Base-by-base conservation (phyloP, 2,888 invertebrate species). In the Odontocolon sp. region DNA sequence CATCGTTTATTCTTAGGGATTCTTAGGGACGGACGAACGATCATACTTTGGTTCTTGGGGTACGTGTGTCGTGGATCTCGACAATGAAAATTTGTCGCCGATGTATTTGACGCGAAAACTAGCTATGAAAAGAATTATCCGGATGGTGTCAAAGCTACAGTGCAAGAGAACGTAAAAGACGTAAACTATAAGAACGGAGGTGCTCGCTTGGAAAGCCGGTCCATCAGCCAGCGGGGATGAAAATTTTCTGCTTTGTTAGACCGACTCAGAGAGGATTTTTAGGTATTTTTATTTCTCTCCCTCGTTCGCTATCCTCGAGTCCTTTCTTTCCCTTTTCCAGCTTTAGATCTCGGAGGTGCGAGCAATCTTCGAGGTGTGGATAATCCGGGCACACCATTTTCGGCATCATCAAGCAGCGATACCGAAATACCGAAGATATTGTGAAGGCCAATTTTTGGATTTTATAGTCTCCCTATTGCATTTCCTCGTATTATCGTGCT, bases 41-140 rank as follows among this genome's bases (percentile, higher is more conserved):
- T 67, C 54, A 16, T 28, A 63, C 59, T 28, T 26, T 31, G 28
- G 3, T 4, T 28, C 3, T 28, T 64, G 72, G 47, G 74, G n/a
- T 50, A 26, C 38, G 56, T 31, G 38, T 68, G 21, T 61, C 61
- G 56, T 40, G 50, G 40, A 54, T 40, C 28, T 1, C 45, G 78
- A 89, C 89, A 90, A 90, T 88, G 85, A 84, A 88, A 89, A 90
- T 90, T 90, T 90, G 90, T 89, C 90, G 84, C 84, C 86, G 81
- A 80, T 77, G 79, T 81, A 87, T 87, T 89, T 88, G 89, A 90
- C 89, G 89, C 89, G 88, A 86, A 86, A 89, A 88, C 84, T 84
- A 77, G 77, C 83, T 82, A 82, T 84, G 75, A 85, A 85, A 79
- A 67, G 74, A 73, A 33, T 28, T 69, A n/a, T n/a, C n/a, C 67